Evolutionary conservation across 2,797 vertebrate species (phyloP).

Genomic region (Enteromius treurensis): DNA sequence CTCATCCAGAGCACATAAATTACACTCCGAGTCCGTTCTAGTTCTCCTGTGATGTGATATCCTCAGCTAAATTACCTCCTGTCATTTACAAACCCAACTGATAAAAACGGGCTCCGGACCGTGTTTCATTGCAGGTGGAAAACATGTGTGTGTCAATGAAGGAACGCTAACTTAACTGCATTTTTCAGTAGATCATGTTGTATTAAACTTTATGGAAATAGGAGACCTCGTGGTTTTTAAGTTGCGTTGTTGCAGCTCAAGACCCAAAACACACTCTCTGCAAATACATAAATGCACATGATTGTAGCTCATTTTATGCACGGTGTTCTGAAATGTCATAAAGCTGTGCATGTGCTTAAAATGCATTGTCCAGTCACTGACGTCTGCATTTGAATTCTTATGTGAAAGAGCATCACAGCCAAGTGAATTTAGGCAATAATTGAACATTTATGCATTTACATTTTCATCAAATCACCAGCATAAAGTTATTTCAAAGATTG

Average conservation of each 20-base stretch:
- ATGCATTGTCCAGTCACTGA: neutral
- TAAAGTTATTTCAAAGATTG: too few relatives aligned
- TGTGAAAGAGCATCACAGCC: neutral
- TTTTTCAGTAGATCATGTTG: neutral
- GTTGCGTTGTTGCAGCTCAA: neutral
- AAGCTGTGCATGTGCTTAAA: neutral
- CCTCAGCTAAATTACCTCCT: slow-evolving; percentile 21
- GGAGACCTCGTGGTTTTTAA: neutral
- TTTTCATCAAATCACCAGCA: too few relatives aligned
- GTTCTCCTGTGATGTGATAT: slow-evolving; percentile 6
- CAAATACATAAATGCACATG: neutral
- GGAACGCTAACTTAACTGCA: neutral
- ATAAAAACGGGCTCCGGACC: neutral
- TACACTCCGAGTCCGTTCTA: neutral
- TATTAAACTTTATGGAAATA: neutral
- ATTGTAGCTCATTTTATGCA: neutral
- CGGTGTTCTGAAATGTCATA: neutral
- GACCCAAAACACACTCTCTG: neutral
- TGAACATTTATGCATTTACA: too few relatives aligned
- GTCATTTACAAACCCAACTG: slow-evolving; percentile 7
- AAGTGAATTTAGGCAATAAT: neutral
- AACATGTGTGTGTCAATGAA: too few relatives aligned
- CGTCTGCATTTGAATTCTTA: neutral
- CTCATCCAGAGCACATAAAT: slow-evolving; percentile 37
- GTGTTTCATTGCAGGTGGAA: neutral